phyloP scores from a whole-genome alignment of 1,140 invertebrate genomes.

The Brachionus paranguensis region DNA sequence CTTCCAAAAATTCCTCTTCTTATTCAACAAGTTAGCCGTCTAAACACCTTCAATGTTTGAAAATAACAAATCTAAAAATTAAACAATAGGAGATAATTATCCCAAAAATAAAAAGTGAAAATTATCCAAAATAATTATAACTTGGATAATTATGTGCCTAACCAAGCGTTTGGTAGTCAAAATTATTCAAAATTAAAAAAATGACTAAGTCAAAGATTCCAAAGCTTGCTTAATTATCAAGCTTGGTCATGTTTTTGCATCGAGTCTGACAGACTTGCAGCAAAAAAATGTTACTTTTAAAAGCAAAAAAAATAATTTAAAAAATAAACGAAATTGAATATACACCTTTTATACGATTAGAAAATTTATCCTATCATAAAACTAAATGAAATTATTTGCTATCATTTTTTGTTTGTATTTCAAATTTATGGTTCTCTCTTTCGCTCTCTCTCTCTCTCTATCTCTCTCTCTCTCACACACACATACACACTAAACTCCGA shows the following conservation, averaged over 20 bases:
- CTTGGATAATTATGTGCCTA: neutral
- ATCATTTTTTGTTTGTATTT: neutral
- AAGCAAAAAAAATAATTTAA: neutral
- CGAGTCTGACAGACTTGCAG: neutral
- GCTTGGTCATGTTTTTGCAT: neutral
- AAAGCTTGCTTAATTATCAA: neutral
- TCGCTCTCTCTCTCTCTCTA: neutral
- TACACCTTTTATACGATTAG: neutral
- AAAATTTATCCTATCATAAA: neutral
- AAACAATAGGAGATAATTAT: neutral
- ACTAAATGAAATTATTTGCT: neutral
- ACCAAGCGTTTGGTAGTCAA: neutral
- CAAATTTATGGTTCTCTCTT: neutral
- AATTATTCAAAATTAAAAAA: neutral
- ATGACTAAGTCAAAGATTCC: neutral
- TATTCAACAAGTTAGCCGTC: too few relatives aligned
- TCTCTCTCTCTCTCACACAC: neutral
- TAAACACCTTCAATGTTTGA: neutral
- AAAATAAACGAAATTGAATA: neutral
- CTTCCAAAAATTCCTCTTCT: too few relatives aligned
- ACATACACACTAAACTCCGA: neutral
- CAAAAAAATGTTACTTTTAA: neutral
- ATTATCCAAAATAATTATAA: neutral
- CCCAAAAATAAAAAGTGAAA: neutral
- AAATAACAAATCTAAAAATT: neutral